These are phyloP conservation scores for Drosophila aldrichi DNA, from an alignment of 2,888 invertebrate species.

Conservation along the genomic window DNA sequence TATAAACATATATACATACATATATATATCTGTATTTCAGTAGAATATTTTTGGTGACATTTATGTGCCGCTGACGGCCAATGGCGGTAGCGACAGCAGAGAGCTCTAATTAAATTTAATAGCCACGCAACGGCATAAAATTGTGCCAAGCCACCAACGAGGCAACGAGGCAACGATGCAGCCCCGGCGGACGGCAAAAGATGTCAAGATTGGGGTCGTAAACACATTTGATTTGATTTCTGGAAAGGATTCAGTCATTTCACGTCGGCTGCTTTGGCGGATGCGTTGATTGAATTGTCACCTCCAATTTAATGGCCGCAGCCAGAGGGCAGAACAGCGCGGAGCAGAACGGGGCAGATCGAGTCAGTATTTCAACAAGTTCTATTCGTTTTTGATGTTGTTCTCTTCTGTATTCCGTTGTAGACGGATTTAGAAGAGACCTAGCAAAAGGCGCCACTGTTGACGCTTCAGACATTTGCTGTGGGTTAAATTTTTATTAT, in stretches of 20 bases:
- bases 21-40: constrained; percentile 47
- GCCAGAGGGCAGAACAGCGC: neutral
- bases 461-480: constrained; percentile 46
- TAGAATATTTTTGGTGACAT: constrained; percentile 78
- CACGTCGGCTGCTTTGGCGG: constrained; percentile 50
- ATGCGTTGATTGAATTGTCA: constrained; percentile 81
- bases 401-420: neutral
- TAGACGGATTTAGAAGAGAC: constrained; percentile 25
- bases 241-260: constrained; percentile 69
- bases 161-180: no score
- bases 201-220: constrained; percentile 55
- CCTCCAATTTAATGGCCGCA: constrained; percentile 68
- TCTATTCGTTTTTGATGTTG: constrained; percentile 62
- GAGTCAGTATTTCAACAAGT: constrained; percentile 37
- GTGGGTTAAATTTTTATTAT: constrained; percentile 36
- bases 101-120: constrained; percentile 82
- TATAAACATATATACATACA: neutral
- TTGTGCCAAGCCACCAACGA: constrained; percentile 66
- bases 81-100: constrained; percentile 61
- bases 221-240: constrained; percentile 79
- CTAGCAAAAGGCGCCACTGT: constrained; percentile 56
- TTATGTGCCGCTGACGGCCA: constrained; percentile 69
- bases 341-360: constrained; percentile 3
- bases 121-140: constrained; percentile 70
- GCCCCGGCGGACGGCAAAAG: constrained; percentile 2